A percentile compares a stretch with the other conserved stretches of the same genome.
phyloP scores from a whole-genome alignment of 2,888 invertebrate species.

The Lydus trimaculatus region DNA sequence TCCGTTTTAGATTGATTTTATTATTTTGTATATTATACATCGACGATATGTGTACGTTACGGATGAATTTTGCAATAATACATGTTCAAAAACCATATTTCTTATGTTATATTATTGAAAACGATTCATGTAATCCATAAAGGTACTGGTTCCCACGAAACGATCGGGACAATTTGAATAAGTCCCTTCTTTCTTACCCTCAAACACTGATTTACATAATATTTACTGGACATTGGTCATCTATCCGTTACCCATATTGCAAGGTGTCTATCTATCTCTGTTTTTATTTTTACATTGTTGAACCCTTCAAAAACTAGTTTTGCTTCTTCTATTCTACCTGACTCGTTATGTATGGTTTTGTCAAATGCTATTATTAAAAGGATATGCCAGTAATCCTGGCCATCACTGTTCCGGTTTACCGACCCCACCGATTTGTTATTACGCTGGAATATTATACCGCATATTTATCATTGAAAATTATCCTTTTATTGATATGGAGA shows the following conservation, averaged over 20 bases:
- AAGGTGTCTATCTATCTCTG: constrained; percentile 28
- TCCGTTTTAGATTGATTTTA: constrained; percentile 1
- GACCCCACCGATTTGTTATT: constrained; percentile 10
- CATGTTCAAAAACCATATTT: constrained; percentile 24
- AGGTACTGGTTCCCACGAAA: constrained; percentile 51
- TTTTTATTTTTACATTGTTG: constrained; percentile 5
- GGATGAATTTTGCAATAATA: constrained; percentile 28
- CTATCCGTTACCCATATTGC: constrained; percentile 46
- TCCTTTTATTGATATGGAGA: background rate
- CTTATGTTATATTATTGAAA: constrained; percentile 19
- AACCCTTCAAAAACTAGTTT: constrained; percentile 35
- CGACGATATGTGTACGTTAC: constrained; percentile 17
- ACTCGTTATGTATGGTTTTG: constrained; percentile 33
- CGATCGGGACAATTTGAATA: constrained; percentile 48
- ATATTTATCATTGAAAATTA: constrained; percentile 3
- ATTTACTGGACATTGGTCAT: constrained; percentile 56
- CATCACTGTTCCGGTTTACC: constrained; percentile 22
- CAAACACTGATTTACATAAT: constrained; percentile 52
- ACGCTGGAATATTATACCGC: background rate
- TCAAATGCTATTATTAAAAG: constrained; percentile 32
- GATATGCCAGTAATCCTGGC: constrained; percentile 30
- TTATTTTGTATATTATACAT: constrained; percentile 15
- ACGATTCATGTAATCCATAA: constrained; percentile 33
- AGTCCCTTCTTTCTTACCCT: constrained; percentile 47
- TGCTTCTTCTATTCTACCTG: constrained; percentile 29